Evolutionary conservation across 2,113 vertebrate species (phyloP).

Genomic region (Dromiciops gliroides): DNA sequence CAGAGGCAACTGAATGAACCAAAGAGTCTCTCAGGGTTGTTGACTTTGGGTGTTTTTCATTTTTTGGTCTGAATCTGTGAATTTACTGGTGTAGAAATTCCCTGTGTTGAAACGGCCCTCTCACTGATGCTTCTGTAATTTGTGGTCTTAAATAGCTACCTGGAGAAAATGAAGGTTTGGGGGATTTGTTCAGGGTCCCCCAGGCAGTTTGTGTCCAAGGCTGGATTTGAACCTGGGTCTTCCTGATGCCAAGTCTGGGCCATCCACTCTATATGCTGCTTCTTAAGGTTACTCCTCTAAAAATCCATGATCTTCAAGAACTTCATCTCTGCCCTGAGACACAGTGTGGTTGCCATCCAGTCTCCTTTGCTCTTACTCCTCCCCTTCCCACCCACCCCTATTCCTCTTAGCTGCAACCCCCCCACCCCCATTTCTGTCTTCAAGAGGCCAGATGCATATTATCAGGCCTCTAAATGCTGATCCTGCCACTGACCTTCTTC

Average conservation of each 20-base stretch:
- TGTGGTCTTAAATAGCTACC: background rate
- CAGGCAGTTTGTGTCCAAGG: background rate
- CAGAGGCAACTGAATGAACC: background rate
- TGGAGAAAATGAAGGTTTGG: background rate
- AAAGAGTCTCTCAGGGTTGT: background rate
- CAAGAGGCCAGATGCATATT: background rate
- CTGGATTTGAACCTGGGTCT: background rate
- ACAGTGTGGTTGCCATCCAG: background rate
- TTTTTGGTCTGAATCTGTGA: background rate
- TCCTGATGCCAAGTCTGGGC: background rate
- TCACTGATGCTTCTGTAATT: background rate
- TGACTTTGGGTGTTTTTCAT: background rate
- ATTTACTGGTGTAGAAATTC: background rate
- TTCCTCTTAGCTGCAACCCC: background rate
- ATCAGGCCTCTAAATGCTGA: background rate
- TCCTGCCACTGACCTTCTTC: constrained; percentile 65
- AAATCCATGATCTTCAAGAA: background rate
- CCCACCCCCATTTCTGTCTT: background rate
- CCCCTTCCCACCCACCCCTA: background rate
- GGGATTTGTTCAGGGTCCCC: background rate
- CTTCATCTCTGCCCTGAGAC: background rate
- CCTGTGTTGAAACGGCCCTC: background rate
- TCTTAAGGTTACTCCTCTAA: background rate
- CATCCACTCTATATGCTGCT: background rate
- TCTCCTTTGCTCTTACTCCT: background rate